phyloP scores from a whole-genome alignment of 2,888 invertebrate genomes.

The Bruchidius siliquastri region DNA sequence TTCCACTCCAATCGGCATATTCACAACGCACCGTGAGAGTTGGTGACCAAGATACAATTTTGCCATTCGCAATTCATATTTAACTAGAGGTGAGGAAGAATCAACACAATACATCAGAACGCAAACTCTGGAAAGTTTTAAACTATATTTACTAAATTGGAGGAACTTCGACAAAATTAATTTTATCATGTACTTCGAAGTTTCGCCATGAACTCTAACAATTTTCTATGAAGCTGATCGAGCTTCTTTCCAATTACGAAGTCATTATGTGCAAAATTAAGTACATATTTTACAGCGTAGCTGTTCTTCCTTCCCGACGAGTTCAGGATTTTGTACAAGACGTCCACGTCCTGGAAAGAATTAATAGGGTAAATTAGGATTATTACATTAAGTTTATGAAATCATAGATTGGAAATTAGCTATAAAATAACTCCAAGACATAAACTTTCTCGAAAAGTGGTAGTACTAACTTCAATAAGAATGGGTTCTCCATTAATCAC shows the following conservation, averaged over 20 bases:
- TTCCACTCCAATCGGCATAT: too few species aligned
- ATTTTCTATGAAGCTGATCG: slow-evolving; percentile 5
- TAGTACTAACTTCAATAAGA: too few species aligned
- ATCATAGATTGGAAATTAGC: not conserved
- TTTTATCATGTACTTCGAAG: not conserved
- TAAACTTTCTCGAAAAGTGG: too few species aligned
- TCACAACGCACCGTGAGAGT: too few species aligned
- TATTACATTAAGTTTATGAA: not conserved
- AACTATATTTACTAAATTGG: not conserved
- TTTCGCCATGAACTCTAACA: slow-evolving; percentile 4
- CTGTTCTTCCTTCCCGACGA: not conserved
- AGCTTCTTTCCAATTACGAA: slow-evolving; percentile 11
- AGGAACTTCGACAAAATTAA: not conserved
- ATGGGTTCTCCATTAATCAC: too few species aligned
- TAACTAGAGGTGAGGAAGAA: too few species aligned
- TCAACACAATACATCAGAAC: too few species aligned
- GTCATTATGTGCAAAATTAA: slow-evolving; percentile 13
- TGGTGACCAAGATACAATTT: too few species aligned
- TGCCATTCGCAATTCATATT: too few species aligned
- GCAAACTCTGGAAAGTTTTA: not conserved
- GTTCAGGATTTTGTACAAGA: not conserved
- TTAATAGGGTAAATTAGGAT: not conserved
- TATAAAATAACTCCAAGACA: not conserved
- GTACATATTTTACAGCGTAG: not conserved
- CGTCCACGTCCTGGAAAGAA: not conserved